Base-by-base conservation (phyloP, 2,888 invertebrate species). In the Cephus pygmeus region DNA sequence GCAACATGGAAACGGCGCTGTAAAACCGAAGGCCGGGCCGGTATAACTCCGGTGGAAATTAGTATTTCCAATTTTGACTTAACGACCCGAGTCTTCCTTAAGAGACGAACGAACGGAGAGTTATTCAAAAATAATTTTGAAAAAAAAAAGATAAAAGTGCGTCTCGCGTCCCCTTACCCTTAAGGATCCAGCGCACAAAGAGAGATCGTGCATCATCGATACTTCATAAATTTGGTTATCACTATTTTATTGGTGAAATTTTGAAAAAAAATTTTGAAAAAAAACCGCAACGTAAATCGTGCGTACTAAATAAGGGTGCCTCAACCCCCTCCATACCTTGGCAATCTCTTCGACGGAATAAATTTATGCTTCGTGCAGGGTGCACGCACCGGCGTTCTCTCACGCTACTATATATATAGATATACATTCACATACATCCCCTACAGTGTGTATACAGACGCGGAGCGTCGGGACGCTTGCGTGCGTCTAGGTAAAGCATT, bases 321-420 rank as follows among this genome's bases (percentile, higher is more conserved):
- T 69, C 73, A 40, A 71, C 30, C 31, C 69, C 31, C 69, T 34
- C 33, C 40, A 73, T 75, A 76, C 79, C 80, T 76, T 15, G 78
- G 79, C 84, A 83, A 85, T 86, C 85, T 84, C 81, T 81, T 80
- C 85, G 85, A 84, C 84, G 85, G 85, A 85, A 88, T 88, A 87
- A 88, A 88, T 88, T 88, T 87, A 86, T 88, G 86, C 82, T 83
- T 84, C 81, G 85, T 87, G 87, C 85, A 78, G 77, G 12, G 56
- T 74, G 80, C 80, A 78, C 79, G 82, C 79, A 81, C 76, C 40
- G 40, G 35, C 77, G 71, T 33, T 75, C 75, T 75, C 75, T 73
- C 69, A 69, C 34, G 23, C 71, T 77, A 34, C 40, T 75, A 75
- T 31, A 35, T 73, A 69, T 35, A 71, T 34, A 73, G n/a, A 30